phyloP scores from a whole-genome alignment of 2,113 vertebrate species.

The Myanophis thanlyinensis region DNA sequence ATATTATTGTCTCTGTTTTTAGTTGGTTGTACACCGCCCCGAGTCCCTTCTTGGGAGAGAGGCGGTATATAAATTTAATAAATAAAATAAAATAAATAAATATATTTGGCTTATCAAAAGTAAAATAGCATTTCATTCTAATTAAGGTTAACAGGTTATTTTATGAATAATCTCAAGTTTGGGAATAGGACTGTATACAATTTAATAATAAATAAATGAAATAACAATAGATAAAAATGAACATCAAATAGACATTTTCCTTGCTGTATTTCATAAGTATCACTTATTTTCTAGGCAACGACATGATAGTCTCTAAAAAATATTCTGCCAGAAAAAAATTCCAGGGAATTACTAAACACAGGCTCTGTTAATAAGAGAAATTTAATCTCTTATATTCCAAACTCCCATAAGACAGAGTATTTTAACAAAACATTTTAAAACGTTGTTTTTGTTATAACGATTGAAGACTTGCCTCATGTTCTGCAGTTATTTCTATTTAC shows the following conservation, averaged over 20 bases:
- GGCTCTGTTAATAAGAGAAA: not conserved
- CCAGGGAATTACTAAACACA: not conserved
- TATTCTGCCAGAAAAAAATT: not conserved
- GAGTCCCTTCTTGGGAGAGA: no score
- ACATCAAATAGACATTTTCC: not conserved
- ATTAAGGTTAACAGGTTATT: not conserved
- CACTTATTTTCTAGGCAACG: not conserved
- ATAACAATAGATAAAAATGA: not conserved
- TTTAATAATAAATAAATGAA: not conserved
- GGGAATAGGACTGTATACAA: not conserved
- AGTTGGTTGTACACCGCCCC: no score
- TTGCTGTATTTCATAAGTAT: not conserved
- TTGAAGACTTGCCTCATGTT: conserved; percentile 6
- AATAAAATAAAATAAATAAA: no score
- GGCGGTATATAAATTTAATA: no score
- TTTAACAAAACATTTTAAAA: not conserved
- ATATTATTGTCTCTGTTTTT: no score
- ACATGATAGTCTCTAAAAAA: not conserved
- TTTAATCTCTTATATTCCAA: not conserved
- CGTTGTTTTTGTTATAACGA: not conserved
- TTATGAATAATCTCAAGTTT: not conserved
- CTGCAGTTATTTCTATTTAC: conserved; percentile 15
- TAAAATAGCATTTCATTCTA: not conserved
- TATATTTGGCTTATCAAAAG: not conserved
- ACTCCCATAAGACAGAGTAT: not conserved